Evolutionary conservation across 2,113 vertebrate species (phyloP).

Genomic region (Struthidea cinerea): DNA sequence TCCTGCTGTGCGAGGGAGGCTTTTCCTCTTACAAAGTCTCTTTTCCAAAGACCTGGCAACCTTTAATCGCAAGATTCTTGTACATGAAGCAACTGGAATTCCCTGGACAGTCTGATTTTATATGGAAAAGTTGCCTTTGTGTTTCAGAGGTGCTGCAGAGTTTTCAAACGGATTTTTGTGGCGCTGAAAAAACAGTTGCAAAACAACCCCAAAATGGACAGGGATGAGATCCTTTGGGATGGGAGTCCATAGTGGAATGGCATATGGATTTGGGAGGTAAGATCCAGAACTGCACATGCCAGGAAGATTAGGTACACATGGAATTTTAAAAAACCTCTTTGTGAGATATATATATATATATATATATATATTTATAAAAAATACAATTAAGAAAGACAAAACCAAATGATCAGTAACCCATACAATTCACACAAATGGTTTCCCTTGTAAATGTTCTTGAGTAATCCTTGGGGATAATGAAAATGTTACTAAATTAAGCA

Average conservation of each 20-base stretch:
- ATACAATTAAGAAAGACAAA: conserved; percentile 16
- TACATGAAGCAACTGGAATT: neutral
- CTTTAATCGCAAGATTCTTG: neutral
- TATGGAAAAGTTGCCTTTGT: neutral
- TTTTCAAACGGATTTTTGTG: neutral
- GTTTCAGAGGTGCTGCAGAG: neutral
- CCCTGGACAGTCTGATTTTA: neutral
- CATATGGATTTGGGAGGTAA: fast-evolving
- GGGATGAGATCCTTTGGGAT: neutral
- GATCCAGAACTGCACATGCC: neutral
- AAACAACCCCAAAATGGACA: neutral
- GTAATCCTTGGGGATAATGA: conserved; percentile 37
- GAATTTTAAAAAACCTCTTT: neutral
- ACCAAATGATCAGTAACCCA: neutral
- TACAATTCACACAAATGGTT: conserved; percentile 29
- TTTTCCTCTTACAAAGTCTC: neutral
- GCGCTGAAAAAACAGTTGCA: fast-evolving
- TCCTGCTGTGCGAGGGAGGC: too few relatives aligned
- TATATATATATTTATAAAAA: neutral
- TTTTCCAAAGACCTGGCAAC: neutral
- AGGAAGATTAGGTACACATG: neutral
- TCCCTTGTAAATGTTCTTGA: conserved; percentile 50
- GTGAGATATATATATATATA: neutral
- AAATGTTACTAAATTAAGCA: conserved; percentile 57
- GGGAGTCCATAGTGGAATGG: neutral